A percentile compares a stretch with the other conserved stretches of the same genome.
These are phyloP conservation scores for Carapus acus DNA, from an alignment of 2,797 vertebrate species.

Conservation along the genomic window DNA sequence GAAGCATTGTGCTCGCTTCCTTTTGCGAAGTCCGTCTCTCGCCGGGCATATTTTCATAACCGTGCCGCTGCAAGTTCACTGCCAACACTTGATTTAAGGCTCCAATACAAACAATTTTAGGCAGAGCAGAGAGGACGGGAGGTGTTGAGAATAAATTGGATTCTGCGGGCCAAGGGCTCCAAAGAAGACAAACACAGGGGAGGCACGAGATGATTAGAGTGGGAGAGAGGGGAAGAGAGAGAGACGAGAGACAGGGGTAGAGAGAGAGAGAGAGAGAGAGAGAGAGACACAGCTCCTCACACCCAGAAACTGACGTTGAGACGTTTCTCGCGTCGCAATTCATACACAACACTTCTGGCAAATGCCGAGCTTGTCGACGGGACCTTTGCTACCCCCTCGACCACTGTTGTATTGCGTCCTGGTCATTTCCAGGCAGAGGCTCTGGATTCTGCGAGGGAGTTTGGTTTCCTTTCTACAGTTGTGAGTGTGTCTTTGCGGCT, in stretches of 20 bases:
- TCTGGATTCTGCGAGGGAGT: too few species aligned
- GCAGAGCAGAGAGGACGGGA: conserved; percentile 43
- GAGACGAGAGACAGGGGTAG: conserved; percentile 60
- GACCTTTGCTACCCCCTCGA: too few species aligned
- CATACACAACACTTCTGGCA: conserved; percentile 23
- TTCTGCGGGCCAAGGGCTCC: conserved; percentile 51
- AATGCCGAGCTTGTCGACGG: neutral
- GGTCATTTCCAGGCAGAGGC: too few species aligned
- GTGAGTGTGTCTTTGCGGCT: conserved; percentile 6
- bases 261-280: conserved; percentile 32
- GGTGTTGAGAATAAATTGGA: conserved; percentile 68
- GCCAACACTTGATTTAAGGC: conserved; percentile 73
- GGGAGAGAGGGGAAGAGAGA: conserved; percentile 33
- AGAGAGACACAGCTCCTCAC: conserved; percentile 45
- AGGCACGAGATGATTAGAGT: conserved; percentile 63
- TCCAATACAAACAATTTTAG: conserved; percentile 74
- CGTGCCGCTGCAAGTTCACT: conserved; percentile 70
- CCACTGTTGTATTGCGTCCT: too few species aligned
- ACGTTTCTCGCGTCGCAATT: conserved; percentile 43
- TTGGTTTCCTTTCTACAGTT: neutral
- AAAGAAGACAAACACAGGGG: conserved; percentile 60
- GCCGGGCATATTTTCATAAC: conserved; percentile 78
- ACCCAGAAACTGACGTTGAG: conserved; percentile 58
- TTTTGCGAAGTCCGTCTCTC: conserved; percentile 66
- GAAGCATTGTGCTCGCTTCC: conserved; percentile 74